A percentile compares a stretch with the other conserved stretches of the same genome.
Conservation (phyloP, 2,888 invertebrate species). For the Temnothorax rugatulus region DNA sequence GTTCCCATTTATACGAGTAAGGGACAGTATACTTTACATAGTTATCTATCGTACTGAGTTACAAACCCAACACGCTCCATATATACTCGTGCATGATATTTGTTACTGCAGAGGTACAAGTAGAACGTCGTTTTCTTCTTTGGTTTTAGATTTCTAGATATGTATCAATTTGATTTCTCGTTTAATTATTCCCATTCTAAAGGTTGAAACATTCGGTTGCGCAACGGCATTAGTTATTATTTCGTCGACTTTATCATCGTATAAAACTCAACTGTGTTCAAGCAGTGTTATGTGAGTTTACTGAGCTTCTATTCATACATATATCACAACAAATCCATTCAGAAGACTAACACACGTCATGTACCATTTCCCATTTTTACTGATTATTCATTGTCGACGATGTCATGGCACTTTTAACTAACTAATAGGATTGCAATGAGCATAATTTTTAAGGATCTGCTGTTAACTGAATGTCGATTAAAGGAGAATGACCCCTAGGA, state of each 20-base stretch:
- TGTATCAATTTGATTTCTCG: conserved; percentile 48
- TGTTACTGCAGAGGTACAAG: conserved; percentile 33
- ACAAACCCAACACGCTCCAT: conserved; percentile 17
- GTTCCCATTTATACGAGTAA: conserved; percentile 42
- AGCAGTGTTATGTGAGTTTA: conserved; percentile 85
- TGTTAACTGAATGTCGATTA: conserved; percentile 35
- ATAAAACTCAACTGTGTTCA: conserved; percentile 77
- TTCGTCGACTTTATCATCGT: conserved; percentile 37
- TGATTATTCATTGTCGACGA: conserved; percentile 32
- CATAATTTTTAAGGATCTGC: conserved; percentile 22
- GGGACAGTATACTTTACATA: conserved; percentile 41
- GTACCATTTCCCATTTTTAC: conserved; percentile 29
- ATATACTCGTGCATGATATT: conserved; percentile 53
- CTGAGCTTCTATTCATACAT: conserved; percentile 60
- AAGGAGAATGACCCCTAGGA: conserved; percentile 67
- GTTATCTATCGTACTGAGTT: conserved; percentile 30
- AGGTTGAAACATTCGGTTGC: conserved; percentile 36
- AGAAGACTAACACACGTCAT: conserved; percentile 28
- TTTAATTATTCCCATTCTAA: conserved; percentile 45
- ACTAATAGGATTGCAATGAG: conserved; percentile 13
- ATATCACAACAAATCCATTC: conserved; percentile 22
- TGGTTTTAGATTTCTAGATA: conserved; percentile 40
- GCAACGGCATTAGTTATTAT: conserved; percentile 28
- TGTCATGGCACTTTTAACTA: conserved; percentile 6
- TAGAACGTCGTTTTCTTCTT: conserved; percentile 42